Evolutionary conservation across 2,888 invertebrate species (phyloP), one percentile per base, ranked within the genome.

Genomic region (Meiosimyza decipiens): DNA sequence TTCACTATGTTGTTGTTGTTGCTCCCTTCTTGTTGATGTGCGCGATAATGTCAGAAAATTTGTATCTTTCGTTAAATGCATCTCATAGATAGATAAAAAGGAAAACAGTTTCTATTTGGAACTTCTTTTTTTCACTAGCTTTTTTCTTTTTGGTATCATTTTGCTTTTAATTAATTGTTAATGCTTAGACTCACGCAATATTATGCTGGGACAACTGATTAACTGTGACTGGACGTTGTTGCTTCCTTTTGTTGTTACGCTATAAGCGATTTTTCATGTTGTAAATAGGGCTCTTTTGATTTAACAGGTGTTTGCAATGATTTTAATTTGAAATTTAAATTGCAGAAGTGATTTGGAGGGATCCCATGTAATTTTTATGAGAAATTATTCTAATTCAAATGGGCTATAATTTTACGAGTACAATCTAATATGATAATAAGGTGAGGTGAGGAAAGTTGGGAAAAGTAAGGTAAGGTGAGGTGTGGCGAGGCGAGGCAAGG

Each of bases 141-240:
- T 62, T n/a, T 22, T 22, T 22, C 22, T 40, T 7, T 16, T 12
- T 18, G 40, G 16, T 40, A 47, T 47, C 47, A 49, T 28, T 64
- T 73, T 71, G 40, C 49, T 70, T 68, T 74, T 74, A 74, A 76
- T 74, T 76, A 76, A 76, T 73, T 71, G 72, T 71, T 76, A 76
- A 76, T 74, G 64, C 71, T 69, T 71, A 33, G 71, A 63, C 71
- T 73, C 73, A 74, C 71, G 73, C 76, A 73, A 72, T 68, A 64
- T 13, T 22, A 7, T 40, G 40, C 9, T 7, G 40, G n/a, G 18
- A 16, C 55, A n/a, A 40, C 6, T 40, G 9, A 1, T 40, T 9
- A 40, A 12, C 13, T n/a, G 4, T n/a, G 18, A 28, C 16, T 22
- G 55, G 22, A 18, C 55, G 16, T 55, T 22, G 16, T 55, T 22